Evolutionary conservation across 2,113 vertebrate genomes (phyloP).

Genomic region (Rhombomys opimus): DNA sequence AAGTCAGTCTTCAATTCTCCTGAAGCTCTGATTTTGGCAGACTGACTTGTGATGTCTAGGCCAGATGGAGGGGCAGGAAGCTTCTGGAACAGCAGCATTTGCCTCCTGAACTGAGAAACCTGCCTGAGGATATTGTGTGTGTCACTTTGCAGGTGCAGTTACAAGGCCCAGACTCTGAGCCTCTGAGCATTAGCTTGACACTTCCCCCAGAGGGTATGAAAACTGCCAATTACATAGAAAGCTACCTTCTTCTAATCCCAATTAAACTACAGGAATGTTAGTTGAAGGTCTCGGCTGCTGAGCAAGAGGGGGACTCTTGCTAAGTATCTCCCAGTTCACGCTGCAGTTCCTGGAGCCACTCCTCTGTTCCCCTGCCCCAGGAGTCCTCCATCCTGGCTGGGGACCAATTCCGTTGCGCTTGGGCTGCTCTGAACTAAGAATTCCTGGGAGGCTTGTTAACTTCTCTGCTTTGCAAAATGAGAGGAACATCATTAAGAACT

Average conservation of each 20-base stretch:
- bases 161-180: background rate
- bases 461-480: conserved; percentile 26
- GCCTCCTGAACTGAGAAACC: background rate
- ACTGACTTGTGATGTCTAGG: background rate
- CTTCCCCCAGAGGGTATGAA: conserved; percentile 32
- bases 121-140: background rate
- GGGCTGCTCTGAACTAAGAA: conserved; percentile 52
- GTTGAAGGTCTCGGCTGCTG: conserved; percentile 10
- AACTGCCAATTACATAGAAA: background rate
- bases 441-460: conserved; percentile 71
- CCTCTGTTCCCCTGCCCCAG: background rate
- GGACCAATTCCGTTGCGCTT: conserved; percentile 40
- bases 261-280: conserved; percentile 41
- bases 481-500: conserved; percentile 70
- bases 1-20: background rate
- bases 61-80: background rate
- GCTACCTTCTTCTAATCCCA: conserved; percentile 4
- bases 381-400: background rate
- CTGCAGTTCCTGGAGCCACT: background rate
- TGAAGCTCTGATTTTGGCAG: background rate
- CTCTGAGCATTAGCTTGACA: background rate
- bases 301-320: background rate
- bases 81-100: background rate
- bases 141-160: background rate
- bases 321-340: conserved; percentile 24